Conservation (phyloP, 2,797 vertebrate genomes). For the Pangasius mekongensis region DNA sequence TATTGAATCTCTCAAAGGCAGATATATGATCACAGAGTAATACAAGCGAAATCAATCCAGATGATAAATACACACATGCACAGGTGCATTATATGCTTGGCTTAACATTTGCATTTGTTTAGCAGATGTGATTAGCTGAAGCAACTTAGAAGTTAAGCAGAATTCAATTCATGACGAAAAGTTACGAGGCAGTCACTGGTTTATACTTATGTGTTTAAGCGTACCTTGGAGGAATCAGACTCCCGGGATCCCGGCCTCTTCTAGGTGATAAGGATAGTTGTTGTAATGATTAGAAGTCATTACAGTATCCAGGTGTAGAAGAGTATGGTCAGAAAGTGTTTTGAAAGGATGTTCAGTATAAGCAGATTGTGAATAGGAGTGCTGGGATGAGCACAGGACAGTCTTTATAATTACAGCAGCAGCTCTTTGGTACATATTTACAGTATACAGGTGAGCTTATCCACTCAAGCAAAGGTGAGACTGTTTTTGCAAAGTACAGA, state of each 20-base stretch:
- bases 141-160: background rate
- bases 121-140: background rate
- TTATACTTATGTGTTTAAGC: background rate
- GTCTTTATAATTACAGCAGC: background rate
- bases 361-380: background rate
- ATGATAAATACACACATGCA: background rate
- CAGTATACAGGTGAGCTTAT: background rate
- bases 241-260: background rate
- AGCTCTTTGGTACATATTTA: background rate
- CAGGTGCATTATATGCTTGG: background rate
- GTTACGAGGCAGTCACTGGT: background rate
- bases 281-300: background rate
- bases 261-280: background rate
- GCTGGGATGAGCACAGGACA: too few relatives aligned
- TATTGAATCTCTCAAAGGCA: conserved; percentile 9
- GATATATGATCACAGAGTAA: background rate
- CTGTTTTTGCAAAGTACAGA: background rate
- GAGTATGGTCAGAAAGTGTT: background rate
- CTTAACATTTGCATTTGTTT: conserved; percentile 14
- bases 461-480: background rate
- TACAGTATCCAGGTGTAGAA: background rate
- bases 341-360: background rate
- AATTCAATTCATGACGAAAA: background rate
- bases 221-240: background rate
- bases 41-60: background rate